Evolutionary conservation across 2,797 vertebrate genomes (phyloP), one percentile per base, ranked within the genome.

Genomic region (Pelochelys cantorii): DNA sequence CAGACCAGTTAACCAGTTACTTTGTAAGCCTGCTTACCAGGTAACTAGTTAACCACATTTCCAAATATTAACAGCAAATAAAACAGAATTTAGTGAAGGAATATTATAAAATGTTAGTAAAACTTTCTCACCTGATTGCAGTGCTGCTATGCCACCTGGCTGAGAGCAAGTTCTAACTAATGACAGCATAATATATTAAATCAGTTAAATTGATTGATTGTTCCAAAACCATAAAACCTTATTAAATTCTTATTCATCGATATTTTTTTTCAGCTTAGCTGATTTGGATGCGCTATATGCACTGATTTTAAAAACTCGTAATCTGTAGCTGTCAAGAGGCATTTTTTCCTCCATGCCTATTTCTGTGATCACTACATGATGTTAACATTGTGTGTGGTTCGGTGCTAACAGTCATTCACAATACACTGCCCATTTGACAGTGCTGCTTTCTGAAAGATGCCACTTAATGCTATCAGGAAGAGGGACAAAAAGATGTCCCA

Each of bases 331-430:
- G 5, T 42, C 56, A 8, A 13, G 1, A 0, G 0, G 0, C 1
- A 3, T n/a, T 0, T 27, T 27, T 25, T n/a, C 7, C 8, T 42
- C 42, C 0, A 29, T 27, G 22, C n/a, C 54, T 62, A 25, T 81
- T 56, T 60, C 5, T 20, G 11, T 71, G 68, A 37, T 71, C 34
- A 68, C n/a, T 68, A 18, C 18, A 34, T 5, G 8, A 34, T 34
- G 0, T 0, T 0, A 13, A 59, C 55, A 9, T 37, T 37, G 6
- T 0, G 20, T 48, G 14, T 7, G 5, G 48, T 75, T 34, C 31
- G 3, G 3, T 0, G 4, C 81, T 48, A 77, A 14, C 23, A 77
- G 42, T 77, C 42, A 27, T 15, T 52, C 23, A 25, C 12, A 3
- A 77, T 25, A 25, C 7, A 29, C 8, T 77, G 12, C 74, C 74